These are phyloP conservation scores for Leptinotarsa lineolata DNA, from an alignment of 1,140 invertebrate genomes.

Conservation along the genomic window DNA sequence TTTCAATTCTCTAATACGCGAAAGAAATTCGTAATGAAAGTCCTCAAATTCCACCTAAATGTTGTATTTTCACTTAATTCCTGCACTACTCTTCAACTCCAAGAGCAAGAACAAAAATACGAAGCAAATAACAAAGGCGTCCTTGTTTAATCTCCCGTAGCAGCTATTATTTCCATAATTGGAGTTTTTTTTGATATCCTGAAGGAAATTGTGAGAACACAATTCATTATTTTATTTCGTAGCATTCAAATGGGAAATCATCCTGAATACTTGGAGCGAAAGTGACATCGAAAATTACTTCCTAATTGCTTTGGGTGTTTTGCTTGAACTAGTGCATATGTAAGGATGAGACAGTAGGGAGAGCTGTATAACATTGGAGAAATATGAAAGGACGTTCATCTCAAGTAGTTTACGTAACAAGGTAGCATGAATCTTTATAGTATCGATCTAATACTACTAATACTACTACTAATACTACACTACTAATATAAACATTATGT, in stretches of 20 bases:
- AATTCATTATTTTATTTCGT: neutral
- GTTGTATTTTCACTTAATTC: neutral
- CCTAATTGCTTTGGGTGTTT: neutral
- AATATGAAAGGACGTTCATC: no score
- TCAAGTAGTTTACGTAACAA: no score
- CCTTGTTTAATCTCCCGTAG: neutral
- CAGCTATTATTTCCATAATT: neutral
- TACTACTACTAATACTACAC: no score
- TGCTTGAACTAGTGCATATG: neutral
- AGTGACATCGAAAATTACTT: neutral
- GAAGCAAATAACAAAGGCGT: neutral
- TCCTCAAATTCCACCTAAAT: no score
- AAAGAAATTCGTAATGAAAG: no score
- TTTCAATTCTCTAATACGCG: no score
- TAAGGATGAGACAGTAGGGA: neutral
- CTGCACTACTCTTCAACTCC: neutral
- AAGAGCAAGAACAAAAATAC: neutral
- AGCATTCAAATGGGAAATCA: constrained; percentile 1
- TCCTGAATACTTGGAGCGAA: neutral
- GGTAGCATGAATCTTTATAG: no score
- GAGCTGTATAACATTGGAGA: neutral
- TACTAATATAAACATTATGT: no score
- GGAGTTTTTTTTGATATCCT: neutral
- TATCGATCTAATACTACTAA: no score
- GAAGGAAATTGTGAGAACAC: constrained; percentile 5